Conservation (phyloP, 92 coral and sea anemone genomes). For the Isaurus tuberculatus region DNA sequence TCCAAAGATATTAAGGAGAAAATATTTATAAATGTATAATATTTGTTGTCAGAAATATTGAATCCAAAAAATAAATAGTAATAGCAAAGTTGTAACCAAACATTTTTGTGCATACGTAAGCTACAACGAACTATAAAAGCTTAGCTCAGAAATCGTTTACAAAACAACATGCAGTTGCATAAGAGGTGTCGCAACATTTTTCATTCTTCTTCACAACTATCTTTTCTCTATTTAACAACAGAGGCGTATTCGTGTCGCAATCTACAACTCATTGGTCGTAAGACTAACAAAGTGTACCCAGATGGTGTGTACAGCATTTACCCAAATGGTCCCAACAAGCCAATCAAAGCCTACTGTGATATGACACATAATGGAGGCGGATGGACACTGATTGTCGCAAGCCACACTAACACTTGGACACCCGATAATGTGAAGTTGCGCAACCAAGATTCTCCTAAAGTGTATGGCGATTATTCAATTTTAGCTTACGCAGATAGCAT, state of each 20-base stretch:
- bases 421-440: conserved; percentile 48
- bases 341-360: conserved; percentile 72
- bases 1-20: too few relatives aligned
- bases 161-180: too few relatives aligned
- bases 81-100: too few relatives aligned
- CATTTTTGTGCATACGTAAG: too few relatives aligned
- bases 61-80: too few relatives aligned
- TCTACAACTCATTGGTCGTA: conserved; percentile 42
- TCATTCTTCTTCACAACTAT: too few relatives aligned
- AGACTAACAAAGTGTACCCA: conserved; percentile 46
- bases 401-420: conserved; percentile 77
- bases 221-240: not conserved
- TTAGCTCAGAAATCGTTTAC: too few relatives aligned
- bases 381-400: conserved; percentile 25
- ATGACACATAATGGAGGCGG: conserved; percentile 51
- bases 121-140: too few relatives aligned
- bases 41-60: too few relatives aligned
- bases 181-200: too few relatives aligned
- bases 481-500: conserved; percentile 67
- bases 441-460: conserved; percentile 56
- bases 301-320: conserved; percentile 78
- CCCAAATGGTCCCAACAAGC: conserved; percentile 59
- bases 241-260: conserved; percentile 69
- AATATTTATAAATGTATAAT: too few relatives aligned
- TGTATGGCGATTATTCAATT: conserved; percentile 68